These are phyloP conservation scores for Amazona guildingii DNA, from an alignment of 2,113 vertebrate genomes.

Conservation along the genomic window DNA sequence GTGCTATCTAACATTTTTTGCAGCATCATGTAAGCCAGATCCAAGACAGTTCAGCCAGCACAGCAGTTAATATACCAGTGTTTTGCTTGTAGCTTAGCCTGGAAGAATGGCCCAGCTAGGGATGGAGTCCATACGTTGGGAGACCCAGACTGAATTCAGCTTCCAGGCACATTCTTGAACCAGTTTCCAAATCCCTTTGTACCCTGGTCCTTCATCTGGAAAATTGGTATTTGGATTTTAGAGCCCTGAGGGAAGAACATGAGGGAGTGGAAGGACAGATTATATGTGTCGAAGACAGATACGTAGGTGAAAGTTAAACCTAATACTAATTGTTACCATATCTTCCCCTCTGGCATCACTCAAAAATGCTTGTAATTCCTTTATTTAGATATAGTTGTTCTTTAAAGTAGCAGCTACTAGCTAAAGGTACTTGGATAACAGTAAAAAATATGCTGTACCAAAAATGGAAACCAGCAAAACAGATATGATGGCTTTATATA, in stretches of 20 bases:
- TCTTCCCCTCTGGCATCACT: background rate
- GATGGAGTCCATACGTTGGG: background rate
- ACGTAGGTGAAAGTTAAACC: background rate
- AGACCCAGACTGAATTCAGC: background rate
- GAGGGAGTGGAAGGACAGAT: background rate
- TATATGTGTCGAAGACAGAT: background rate
- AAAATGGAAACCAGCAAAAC: background rate
- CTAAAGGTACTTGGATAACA: background rate
- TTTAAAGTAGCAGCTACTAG: background rate
- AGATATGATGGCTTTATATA: background rate
- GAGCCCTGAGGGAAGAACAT: background rate
- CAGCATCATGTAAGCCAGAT: background rate
- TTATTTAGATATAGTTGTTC: background rate
- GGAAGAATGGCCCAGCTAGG: background rate
- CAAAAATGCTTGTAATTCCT: background rate
- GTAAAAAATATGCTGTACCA: background rate
- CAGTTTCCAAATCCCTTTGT: constrained; percentile 3
- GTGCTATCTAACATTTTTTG: background rate
- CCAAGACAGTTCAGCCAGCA: background rate
- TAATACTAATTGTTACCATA: constrained; percentile 39
- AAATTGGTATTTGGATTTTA: constrained; percentile 29
- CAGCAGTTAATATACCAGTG: constrained; percentile 2
- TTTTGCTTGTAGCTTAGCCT: constrained; percentile 27
- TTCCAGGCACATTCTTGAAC: constrained; percentile 37
- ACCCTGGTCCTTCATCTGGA: background rate